phyloP scores from a whole-genome alignment of 2,113 vertebrate species.

The Lucifuga dentata region DNA sequence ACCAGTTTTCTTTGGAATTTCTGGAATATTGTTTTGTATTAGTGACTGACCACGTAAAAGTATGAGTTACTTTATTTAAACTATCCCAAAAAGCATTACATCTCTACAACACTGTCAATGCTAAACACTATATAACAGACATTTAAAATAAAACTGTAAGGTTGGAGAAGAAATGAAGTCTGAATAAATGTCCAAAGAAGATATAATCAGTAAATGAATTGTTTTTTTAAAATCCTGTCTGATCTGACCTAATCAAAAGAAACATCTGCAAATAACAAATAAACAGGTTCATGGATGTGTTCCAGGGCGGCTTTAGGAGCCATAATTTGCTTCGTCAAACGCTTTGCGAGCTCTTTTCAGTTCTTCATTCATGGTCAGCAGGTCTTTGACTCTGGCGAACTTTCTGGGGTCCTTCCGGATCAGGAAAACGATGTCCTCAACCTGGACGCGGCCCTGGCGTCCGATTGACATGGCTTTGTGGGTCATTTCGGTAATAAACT shows the following conservation, averaged over 20 bases:
- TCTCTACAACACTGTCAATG: background rate
- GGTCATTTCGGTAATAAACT: slow-evolving; percentile 99
- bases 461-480: slow-evolving; percentile 99
- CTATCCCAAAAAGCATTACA: background rate
- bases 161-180: too few species aligned
- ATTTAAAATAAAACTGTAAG: background rate
- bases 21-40: background rate
- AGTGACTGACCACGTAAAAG: background rate
- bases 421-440: slow-evolving; percentile 98
- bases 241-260: too few species aligned
- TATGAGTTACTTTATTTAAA: slow-evolving; percentile 40
- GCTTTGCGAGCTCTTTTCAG: slow-evolving; percentile 96
- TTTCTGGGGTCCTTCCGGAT: slow-evolving; percentile 97
- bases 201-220: background rate
- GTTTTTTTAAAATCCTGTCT: too few species aligned
- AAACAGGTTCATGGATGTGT: background rate
- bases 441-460: slow-evolving; percentile 96
- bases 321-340: slow-evolving; percentile 98
- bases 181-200: background rate
- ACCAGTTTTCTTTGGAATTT: background rate
- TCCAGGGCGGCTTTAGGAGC: slow-evolving; percentile 80
- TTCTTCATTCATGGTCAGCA: slow-evolving; percentile 98
- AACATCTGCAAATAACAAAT: background rate
- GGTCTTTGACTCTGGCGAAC: slow-evolving; percentile 97
- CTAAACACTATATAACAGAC: background rate